Base-by-base conservation (phyloP, 2,797 vertebrate species). In the Apogon talboti region DNA sequence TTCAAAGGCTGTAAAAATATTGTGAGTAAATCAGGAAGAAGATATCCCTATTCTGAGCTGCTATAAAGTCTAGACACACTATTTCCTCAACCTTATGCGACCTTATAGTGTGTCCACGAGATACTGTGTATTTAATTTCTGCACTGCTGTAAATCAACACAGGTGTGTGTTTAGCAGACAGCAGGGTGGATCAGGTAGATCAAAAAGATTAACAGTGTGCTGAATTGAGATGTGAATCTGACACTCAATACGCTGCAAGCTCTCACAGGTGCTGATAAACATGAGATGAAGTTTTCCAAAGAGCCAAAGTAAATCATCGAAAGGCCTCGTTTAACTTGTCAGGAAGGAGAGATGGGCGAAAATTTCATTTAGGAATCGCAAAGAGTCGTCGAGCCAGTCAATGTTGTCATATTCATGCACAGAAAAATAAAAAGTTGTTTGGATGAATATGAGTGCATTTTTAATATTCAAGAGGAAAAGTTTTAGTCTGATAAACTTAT, bases 21-120 rank as follows among this genome's bases (percentile, higher is more conserved):
- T 84, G 70, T 13, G 0, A 81, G 64, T 84, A 87, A 90, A 89
- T 87, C 88, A 82, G 81, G 60, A 66, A 89, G 55, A 63, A 74
- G 82, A 87, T 83, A 79, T 62, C 42, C 28, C 69, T 7, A 1
- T 72, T 44, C 49, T 43, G 77, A 66, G 64, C 53, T 4, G 42
- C 52, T 82, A 55, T 13, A 56, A 65, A 75, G 84, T 85, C 78
- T 72, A 86, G 82, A 83, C 87, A 51, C 44, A 38, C 38, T 33
- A 63, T 78, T 87, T 84, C 71, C 68, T 84, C 74, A 72, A 66
- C 66, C 78, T 71, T 48, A 68, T 18, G 14, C 57, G 63, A 82
- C 78, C 81, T 82, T 59, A 33, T 35, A 13, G 46, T 3, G 24
- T 57, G 50, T 72, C 55, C 51, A 15, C 58, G 78, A 80, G 78